These are phyloP conservation scores for Periophthalmodon schlosseri DNA, from an alignment of 2,113 vertebrate species.

Conservation along the genomic window DNA sequence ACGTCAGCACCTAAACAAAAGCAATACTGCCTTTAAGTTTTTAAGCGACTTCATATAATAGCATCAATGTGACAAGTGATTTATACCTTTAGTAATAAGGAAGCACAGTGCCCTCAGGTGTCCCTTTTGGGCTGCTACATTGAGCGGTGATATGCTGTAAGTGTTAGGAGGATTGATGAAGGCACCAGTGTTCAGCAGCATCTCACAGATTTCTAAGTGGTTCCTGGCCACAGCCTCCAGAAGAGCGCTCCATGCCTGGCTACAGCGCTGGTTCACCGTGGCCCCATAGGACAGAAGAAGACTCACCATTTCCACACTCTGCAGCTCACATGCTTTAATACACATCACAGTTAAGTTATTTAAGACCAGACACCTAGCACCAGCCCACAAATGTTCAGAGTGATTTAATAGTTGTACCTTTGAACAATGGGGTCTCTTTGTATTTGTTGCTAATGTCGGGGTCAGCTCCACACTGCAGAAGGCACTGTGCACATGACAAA, in stretches of 20 bases:
- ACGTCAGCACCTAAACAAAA: slow-evolving; percentile 85
- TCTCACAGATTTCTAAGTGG: slow-evolving; percentile 84
- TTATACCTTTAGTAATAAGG: slow-evolving; percentile 79
- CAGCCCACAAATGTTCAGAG: not conserved
- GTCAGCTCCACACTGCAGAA: slow-evolving; percentile 89
- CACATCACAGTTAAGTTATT: not conserved
- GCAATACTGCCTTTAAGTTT: slow-evolving; percentile 1
- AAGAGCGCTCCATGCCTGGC: slow-evolving; percentile 89
- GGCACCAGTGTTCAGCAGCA: slow-evolving; percentile 85
- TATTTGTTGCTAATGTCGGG: slow-evolving; percentile 91
- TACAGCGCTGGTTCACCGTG: slow-evolving; percentile 90
- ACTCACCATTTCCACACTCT: slow-evolving; percentile 80
- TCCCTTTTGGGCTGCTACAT: slow-evolving; percentile 89
- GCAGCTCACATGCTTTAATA: slow-evolving; percentile 85
- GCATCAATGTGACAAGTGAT: not conserved
- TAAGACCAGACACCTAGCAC: not conserved
- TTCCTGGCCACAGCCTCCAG: slow-evolving; percentile 88
- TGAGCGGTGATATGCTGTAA: slow-evolving; percentile 88
- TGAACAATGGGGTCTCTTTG: slow-evolving; percentile 92
- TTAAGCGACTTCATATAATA: not conserved
- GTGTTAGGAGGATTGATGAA: slow-evolving; percentile 84
- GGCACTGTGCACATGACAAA: slow-evolving; percentile 81
- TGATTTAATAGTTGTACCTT: slow-evolving; percentile 76
- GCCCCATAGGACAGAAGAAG: slow-evolving; percentile 82
- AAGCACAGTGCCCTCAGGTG: slow-evolving; percentile 82